Evolutionary conservation across 2,113 vertebrate species (phyloP).

Genomic region (Phocoena phocoena): DNA sequence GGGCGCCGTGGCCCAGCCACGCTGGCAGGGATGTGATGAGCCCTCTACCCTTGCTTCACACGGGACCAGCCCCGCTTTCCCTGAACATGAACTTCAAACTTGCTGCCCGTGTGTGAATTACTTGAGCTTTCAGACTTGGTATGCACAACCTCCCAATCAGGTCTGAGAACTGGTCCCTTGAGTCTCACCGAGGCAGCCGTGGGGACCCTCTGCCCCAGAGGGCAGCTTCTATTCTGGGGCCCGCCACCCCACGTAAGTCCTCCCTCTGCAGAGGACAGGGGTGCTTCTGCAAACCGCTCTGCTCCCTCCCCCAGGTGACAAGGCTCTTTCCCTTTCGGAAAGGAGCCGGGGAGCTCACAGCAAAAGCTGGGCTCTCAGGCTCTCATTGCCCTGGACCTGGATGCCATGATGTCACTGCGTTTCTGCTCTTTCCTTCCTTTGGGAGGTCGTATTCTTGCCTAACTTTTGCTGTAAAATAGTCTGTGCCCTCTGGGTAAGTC

Average conservation of each 20-base stretch:
- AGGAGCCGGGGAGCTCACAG: not conserved
- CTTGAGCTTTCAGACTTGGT: rapidly evolving
- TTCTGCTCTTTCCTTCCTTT: not conserved
- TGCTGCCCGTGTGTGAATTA: rapidly evolving
- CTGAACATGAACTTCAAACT: not conserved
- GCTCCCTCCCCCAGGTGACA: not conserved
- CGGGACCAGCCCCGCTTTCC: not conserved
- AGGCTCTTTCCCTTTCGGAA: not conserved
- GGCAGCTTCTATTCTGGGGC: rapidly evolving
- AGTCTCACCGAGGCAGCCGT: not conserved
- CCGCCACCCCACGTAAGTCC: rapidly evolving
- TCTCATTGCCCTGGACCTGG: not conserved
- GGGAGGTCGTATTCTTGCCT: not conserved
- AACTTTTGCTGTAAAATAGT: not conserved
- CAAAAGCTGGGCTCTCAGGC: not conserved
- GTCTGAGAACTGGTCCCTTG: not conserved
- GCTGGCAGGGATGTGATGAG: rapidly evolving
- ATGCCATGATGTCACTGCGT: no score
- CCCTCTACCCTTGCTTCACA: no score
- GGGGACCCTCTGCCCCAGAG: no score
- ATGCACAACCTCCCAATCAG: not conserved
- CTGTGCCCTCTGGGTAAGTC: not conserved
- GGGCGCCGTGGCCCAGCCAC: not conserved
- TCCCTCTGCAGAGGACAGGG: not conserved
- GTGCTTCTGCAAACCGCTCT: not conserved